Evolutionary conservation across 2,797 vertebrate genomes (phyloP), one percentile per base, ranked within the genome.

Genomic region (Remorina albescens): DNA sequence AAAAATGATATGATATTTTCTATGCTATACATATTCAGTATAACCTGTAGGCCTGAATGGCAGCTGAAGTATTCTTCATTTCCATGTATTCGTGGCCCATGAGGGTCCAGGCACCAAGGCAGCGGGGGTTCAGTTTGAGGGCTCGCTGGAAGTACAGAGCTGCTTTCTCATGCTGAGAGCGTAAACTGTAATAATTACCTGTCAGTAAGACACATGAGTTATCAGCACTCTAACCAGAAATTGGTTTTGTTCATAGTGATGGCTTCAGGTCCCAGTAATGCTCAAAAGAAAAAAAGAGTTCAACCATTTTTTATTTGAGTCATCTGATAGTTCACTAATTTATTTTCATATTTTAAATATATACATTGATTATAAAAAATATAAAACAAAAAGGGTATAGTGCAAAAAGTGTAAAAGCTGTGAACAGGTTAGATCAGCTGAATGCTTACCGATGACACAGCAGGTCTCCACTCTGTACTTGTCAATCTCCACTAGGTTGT

Each of bases 1-100:
- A 30, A 30, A n/a, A n/a, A n/a, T n/a, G n/a, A n/a, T n/a, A n/a
- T n/a, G n/a, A 7, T 3, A 8, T 13, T 13, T 12, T 19, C 30
- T 23, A n/a, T 46, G 25, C 4, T 59, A 23, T 30, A 21, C 7
- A 15, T 26, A 11, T 23, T 26, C 19, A 18, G 25, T 46, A 86
- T 62, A 39, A 99, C 98, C 98, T 96, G 64, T 99, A 99, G 68
- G 98, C 98, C 86, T 99, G 98, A 81, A 99, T 99, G 79, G 98
- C 98, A 23, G 98, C 98, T 7, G 98, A 99, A 0, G 98, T 99
- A 90, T 99, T 99, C 90, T 99, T 99, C 98, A 99, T 99, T 89
- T 99, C 98, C 98, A 99, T 99, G 88, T 99, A 99, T 71, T 99
- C 98, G 2, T 99, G 98, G 39, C 98, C 98, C 98, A 99, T 99